These are phyloP conservation scores for Erpobdella octoculata DNA, from an alignment of 2,888 invertebrate species.

Conservation along the genomic window DNA sequence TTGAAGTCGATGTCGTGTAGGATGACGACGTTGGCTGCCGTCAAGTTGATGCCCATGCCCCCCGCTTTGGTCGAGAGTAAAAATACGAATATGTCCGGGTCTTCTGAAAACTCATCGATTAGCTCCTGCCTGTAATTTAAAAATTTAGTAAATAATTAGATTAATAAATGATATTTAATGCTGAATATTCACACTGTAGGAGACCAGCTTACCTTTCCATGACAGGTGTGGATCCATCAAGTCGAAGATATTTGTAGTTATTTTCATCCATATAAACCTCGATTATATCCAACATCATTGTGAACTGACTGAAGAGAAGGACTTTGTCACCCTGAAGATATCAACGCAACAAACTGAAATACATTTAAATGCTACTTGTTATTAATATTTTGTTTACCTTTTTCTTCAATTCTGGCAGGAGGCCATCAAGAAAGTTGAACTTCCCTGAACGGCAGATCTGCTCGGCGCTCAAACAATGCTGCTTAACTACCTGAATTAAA, in stretches of 20 bases:
- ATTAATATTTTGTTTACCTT: no score
- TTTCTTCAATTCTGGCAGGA: conserved; percentile 66
- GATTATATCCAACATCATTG: conserved; percentile 83
- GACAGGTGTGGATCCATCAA: conserved; percentile 78
- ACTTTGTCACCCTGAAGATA: conserved; percentile 59
- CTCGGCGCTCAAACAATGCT: conserved; percentile 53
- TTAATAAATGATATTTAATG: background rate
- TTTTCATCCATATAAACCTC: conserved; percentile 74
- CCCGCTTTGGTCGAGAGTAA: conserved; percentile 86
- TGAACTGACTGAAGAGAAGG: conserved; percentile 90
- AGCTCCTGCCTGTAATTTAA: conserved; percentile 75
- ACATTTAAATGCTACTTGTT: no score
- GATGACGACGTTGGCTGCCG: conserved; percentile 83
- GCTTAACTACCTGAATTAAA: conserved; percentile 39
- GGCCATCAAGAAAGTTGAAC: conserved; percentile 68
- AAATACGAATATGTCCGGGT: conserved; percentile 75
- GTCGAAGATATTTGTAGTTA: conserved; percentile 66
- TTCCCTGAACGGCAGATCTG: conserved; percentile 78
- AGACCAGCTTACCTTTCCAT: conserved; percentile 44
- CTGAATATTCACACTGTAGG: background rate
- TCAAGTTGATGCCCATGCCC: conserved; percentile 54
- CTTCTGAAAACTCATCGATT: conserved; percentile 77
- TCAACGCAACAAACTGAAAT: background rate
- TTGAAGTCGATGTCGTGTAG: conserved; percentile 97
- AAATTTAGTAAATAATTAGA: conserved; percentile 14